Evolutionary conservation across 2,113 vertebrate genomes (phyloP).

Genomic region (Xiphophorus maculatus): DNA sequence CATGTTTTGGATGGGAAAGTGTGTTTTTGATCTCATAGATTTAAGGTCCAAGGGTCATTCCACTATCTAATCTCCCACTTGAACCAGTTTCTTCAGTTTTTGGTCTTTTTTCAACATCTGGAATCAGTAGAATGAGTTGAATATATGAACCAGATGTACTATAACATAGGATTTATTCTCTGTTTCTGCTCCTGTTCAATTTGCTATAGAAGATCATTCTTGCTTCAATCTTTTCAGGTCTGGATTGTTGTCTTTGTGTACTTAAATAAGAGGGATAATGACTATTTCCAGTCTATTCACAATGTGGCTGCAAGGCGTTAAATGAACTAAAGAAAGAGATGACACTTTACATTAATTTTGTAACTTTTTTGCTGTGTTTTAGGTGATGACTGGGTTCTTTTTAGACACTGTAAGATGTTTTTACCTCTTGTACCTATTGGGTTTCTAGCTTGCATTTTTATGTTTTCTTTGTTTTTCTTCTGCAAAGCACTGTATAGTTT

Average conservation of each 20-base stretch:
- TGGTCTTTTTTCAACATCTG: background rate
- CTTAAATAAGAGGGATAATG: background rate
- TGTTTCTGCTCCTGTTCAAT: background rate
- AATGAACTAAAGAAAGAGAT: background rate
- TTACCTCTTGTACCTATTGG: background rate
- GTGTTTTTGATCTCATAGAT: slow-evolving; percentile 63
- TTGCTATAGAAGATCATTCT: background rate
- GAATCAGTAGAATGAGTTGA: slow-evolving; percentile 14
- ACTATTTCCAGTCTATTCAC: background rate
- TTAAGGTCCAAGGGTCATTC: slow-evolving; percentile 53
- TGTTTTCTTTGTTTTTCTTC: too few relatives aligned
- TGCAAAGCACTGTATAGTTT: too few relatives aligned
- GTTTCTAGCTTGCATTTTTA: too few relatives aligned
- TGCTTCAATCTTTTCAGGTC: background rate
- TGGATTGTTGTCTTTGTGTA: background rate
- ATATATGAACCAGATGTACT: background rate
- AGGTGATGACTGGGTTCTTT: background rate
- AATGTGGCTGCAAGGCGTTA: background rate
- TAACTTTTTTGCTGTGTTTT: background rate
- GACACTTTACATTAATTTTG: background rate
- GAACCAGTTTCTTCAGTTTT: slow-evolving; percentile 28
- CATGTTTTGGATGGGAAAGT: slow-evolving; percentile 50
- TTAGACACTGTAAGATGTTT: background rate
- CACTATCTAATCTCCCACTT: slow-evolving; percentile 57
- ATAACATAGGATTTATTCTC: slow-evolving; percentile 2